A percentile compares a stretch with the other conserved stretches of the same genome.
phyloP scores from a whole-genome alignment of 2,797 vertebrate genomes.

The Lacerta agilis region DNA sequence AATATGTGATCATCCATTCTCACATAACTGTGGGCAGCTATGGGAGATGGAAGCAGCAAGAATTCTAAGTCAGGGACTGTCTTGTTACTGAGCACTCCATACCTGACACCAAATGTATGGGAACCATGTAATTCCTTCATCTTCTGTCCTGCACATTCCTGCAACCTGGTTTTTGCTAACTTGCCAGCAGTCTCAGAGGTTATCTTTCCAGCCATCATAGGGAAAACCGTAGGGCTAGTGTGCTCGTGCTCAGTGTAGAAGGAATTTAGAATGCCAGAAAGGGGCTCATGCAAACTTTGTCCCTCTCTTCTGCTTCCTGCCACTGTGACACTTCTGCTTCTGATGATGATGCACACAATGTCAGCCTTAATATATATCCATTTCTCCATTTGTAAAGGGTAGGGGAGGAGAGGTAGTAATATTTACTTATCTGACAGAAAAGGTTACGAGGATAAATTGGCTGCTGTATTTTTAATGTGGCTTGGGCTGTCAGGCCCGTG shows the following conservation, averaged over 20 bases:
- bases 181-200: too few species aligned
- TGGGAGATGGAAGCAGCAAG: not conserved
- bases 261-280: too few species aligned
- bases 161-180: not conserved
- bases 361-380: slow-evolving; percentile 13
- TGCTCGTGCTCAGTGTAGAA: too few species aligned
- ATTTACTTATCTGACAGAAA: slow-evolving; percentile 28
- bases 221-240: too few species aligned
- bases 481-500: slow-evolving; percentile 13
- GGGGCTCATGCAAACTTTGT: not conserved
- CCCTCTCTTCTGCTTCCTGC: slow-evolving; percentile 13
- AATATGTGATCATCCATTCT: not conserved
- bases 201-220: too few species aligned
- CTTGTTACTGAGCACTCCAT: not conserved
- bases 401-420: slow-evolving; percentile 23
- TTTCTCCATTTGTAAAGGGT: slow-evolving; percentile 11
- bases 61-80: not conserved
- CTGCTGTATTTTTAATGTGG: slow-evolving; percentile 20
- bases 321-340: slow-evolving; percentile 7
- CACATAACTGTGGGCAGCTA: not conserved
- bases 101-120: not conserved
- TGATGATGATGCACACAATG: not conserved
- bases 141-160: not conserved
- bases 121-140: not conserved
- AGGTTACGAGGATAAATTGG: slow-evolving; percentile 36